phyloP scores from a whole-genome alignment of 2,797 vertebrate genomes.

The Schizopygopsis malacanthus region DNA sequence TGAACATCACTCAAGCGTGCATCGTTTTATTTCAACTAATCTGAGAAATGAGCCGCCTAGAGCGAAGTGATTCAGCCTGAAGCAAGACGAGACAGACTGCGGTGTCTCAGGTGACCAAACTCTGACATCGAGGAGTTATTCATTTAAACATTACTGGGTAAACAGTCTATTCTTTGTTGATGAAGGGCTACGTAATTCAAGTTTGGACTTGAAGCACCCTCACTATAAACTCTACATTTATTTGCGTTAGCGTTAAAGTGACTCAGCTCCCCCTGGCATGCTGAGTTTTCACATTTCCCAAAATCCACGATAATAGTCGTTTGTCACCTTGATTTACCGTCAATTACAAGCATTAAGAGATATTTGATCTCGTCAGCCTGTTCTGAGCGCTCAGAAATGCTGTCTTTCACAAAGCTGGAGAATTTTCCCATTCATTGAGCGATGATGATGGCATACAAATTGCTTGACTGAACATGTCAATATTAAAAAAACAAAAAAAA shows the following conservation, averaged over 20 bases:
- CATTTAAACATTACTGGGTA: constrained; percentile 64
- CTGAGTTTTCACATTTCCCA: constrained; percentile 56
- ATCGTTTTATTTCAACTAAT: constrained; percentile 62
- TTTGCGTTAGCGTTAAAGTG: constrained; percentile 33
- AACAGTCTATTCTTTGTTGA: constrained; percentile 61
- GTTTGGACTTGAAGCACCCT: constrained; percentile 56
- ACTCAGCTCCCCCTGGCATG: constrained; percentile 56
- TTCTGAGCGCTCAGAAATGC: constrained; percentile 27
- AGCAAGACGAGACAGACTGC: constrained; percentile 60
- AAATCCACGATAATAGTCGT: constrained; percentile 55
- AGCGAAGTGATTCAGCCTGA: constrained; percentile 51
- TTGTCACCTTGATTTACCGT: constrained; percentile 47
- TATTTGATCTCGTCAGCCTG: constrained; percentile 49
- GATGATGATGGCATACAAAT: constrained; percentile 36
- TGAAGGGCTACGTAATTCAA: constrained; percentile 55
- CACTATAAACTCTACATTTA: constrained; percentile 59
- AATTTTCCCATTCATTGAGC: constrained; percentile 27
- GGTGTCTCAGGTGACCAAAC: constrained; percentile 59
- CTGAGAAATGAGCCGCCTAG: constrained; percentile 54
- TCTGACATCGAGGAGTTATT: constrained; percentile 65
- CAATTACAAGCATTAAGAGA: constrained; percentile 57
- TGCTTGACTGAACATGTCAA: constrained; percentile 39
- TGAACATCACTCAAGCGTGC: constrained; percentile 36
- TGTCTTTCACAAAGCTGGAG: constrained; percentile 25
- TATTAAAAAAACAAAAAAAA: constrained; percentile 9